These are phyloP conservation scores for Brachionus sp. DNA, from an alignment of 1,140 invertebrate genomes.

Conservation along the genomic window DNA sequence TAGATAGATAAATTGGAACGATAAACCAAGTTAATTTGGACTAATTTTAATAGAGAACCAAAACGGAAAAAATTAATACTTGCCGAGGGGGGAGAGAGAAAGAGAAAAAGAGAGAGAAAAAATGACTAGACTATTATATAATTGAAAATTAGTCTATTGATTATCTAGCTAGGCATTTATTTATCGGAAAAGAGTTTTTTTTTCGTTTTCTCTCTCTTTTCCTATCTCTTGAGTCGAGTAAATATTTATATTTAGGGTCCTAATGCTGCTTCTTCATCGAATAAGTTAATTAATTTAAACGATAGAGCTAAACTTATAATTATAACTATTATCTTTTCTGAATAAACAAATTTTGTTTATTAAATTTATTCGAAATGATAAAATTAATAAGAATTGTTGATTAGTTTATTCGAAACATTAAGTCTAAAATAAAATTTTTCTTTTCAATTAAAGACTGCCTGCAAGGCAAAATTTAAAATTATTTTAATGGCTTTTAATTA, in stretches of 20 bases:
- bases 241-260: neutral
- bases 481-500: neutral
- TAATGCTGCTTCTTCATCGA: neutral
- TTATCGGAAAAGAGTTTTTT: neutral
- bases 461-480: neutral
- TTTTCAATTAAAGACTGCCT: neutral
- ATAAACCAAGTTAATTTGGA: neutral
- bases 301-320: neutral
- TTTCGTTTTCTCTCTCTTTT: neutral
- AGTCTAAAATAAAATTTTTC: neutral
- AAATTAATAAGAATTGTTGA: neutral
- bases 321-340: neutral
- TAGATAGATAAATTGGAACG: neutral
- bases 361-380: neutral
- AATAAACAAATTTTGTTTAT: constrained; percentile 23
- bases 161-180: neutral
- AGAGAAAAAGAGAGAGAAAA: neutral
- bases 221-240: neutral
- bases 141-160: neutral
- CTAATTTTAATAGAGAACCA: neutral
- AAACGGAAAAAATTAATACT: neutral
- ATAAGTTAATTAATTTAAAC: constrained; percentile 22
- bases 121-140: neutral
- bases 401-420: neutral
- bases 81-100: neutral